These are phyloP conservation scores for Myopa testacea DNA, from an alignment of 2,888 invertebrate species.

Conservation along the genomic window DNA sequence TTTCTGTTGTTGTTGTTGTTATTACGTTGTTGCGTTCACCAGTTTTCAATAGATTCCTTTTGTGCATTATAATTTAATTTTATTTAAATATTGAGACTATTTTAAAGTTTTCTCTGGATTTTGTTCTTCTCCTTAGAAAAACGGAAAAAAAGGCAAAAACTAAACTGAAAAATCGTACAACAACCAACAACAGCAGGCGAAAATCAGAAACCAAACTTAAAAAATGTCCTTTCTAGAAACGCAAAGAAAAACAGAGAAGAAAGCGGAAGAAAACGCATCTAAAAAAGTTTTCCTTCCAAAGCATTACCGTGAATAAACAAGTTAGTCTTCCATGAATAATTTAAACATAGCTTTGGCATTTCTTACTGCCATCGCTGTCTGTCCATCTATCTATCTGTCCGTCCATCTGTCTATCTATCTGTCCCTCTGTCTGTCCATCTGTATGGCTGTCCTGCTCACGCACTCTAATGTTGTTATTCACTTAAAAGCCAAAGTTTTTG, in stretches of 20 bases:
- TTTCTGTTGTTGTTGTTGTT: no score
- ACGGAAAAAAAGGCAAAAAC: no score
- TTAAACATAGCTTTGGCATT: not conserved
- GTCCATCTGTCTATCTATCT: not conserved
- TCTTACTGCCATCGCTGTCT: not conserved
- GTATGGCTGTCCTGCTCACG: not conserved
- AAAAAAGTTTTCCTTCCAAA: not conserved
- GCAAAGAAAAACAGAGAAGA: no score
- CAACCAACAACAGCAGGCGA: not conserved
- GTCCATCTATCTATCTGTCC: not conserved
- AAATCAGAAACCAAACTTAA: not conserved
- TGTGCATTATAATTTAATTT: no score
- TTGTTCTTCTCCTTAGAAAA: no score
- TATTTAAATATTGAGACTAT: no score
- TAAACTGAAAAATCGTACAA: not conserved
- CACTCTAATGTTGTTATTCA: conserved; percentile 24
- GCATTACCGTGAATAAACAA: conserved; percentile 25
- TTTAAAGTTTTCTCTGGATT: no score
- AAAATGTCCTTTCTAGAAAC: no score
- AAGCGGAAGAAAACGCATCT: no score
- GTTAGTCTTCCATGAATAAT: not conserved
- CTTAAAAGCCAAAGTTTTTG: conserved; percentile 7
- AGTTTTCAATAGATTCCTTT: no score
- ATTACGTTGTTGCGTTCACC: no score
- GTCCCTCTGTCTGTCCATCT: not conserved